Evolutionary conservation across 2,888 invertebrate genomes (phyloP).

Genomic region (Atherix ibis): DNA sequence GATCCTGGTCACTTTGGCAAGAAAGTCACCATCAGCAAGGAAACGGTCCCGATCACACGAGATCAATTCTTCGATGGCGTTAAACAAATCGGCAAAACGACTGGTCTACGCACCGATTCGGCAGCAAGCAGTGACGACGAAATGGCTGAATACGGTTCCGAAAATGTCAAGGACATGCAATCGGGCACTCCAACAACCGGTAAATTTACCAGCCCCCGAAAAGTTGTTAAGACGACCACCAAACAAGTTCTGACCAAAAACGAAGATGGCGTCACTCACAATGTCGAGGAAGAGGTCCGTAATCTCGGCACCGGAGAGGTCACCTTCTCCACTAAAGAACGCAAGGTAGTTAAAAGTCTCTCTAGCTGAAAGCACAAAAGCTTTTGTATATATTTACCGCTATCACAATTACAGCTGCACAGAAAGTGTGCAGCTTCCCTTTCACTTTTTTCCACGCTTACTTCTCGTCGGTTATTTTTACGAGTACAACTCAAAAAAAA

Average conservation of each 20-base stretch:
- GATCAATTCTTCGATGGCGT: conserved; percentile 33
- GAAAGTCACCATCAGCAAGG: conserved; percentile 53
- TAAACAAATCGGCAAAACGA: conserved; percentile 30
- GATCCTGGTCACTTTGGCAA: conserved; percentile 61
- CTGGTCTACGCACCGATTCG: conserved; percentile 37
- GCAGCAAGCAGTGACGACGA: conserved; percentile 50
- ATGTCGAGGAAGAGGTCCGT: conserved; percentile 78
- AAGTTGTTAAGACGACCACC: conserved; percentile 80
- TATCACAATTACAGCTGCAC: no score
- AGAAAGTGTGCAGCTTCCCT: no score
- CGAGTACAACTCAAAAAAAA: no score
- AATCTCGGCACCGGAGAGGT: conserved; percentile 77
- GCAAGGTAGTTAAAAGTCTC: conserved; percentile 54
- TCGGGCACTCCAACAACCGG: conserved; percentile 33
- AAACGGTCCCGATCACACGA: conserved; percentile 47
- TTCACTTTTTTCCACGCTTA: no score
- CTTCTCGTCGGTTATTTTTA: no score
- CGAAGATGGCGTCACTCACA: conserved; percentile 69
- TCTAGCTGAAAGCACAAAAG: no score
- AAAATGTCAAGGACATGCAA: conserved; percentile 43
- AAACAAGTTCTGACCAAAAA: conserved; percentile 79
- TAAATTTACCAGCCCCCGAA: conserved; percentile 46
- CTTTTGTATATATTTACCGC: no score
- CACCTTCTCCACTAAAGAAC: conserved; percentile 71
- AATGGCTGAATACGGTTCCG: conserved; percentile 49